These are phyloP conservation scores for Mormyrus hasselquistii DNA, from an alignment of 2,797 vertebrate species.

Conservation along the genomic window DNA sequence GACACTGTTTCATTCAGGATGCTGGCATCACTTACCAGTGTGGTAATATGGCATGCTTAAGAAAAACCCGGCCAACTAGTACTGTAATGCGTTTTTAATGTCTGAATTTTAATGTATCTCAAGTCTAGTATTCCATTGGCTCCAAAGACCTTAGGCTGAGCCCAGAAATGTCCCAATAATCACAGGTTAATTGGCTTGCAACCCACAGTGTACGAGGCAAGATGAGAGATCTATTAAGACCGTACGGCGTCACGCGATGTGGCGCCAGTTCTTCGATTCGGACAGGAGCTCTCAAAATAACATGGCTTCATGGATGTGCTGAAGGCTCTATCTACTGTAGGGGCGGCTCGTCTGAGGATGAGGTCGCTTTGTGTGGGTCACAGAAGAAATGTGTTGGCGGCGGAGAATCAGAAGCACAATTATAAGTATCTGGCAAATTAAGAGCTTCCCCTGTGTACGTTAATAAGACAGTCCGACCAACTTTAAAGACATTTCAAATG, in stretches of 20 bases:
- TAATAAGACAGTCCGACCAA: not conserved
- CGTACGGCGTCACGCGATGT: not conserved
- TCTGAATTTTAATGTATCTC: slow-evolving; percentile 1
- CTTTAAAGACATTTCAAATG: not conserved
- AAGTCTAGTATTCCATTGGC: not conserved
- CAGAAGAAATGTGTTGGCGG: not conserved
- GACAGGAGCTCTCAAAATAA: not conserved
- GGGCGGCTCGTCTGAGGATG: not conserved
- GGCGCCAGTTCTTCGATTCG: not conserved
- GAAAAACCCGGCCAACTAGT: not conserved
- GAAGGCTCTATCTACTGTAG: not conserved
- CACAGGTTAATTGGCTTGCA: slow-evolving; percentile 5
- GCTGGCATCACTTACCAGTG: not conserved
- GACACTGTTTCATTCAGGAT: not conserved
- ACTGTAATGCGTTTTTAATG: not conserved
- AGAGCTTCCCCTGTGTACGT: not conserved
- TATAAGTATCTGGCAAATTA: not conserved
- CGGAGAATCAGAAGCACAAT: not conserved
- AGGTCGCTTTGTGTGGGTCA: not conserved
- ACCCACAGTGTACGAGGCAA: not conserved
- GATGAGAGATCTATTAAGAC: not conserved
- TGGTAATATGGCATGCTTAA: not conserved
- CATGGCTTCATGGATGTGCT: not conserved
- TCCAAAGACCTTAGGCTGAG: not conserved
- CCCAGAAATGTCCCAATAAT: not conserved